Base-by-base conservation (phyloP, 2,797 vertebrate genomes). In the Nyctalus aviator region DNA sequence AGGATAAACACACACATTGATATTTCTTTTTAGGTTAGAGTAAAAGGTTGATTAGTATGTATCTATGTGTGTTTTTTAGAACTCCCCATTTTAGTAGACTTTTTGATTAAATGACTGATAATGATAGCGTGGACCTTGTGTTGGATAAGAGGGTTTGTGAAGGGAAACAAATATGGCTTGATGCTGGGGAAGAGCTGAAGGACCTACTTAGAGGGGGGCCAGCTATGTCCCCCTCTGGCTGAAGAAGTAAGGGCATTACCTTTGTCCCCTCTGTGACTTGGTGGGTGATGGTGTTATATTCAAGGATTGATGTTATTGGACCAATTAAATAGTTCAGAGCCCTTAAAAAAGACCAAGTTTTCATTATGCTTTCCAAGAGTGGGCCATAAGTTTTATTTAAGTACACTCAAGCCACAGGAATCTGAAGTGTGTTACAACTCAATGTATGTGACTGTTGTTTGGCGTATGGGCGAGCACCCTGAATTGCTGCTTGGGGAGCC, bases 311-410 rank as follows among this genome's bases (percentile, higher is more conserved):
- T 88, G 82, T 92, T 92, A 85, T 55, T 90, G 82, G 46, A 41
- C 46, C 89, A 78, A 90, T 90, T 95, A 93, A 93, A 87, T 20
- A 68, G 71, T 59, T 88, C 21, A 72, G 48, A 94, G 68, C 46
- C n/a, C 68, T 96, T 91, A 41, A 66, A 89, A 91, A 78, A 76
- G 89, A 73, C 84, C 77, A 32, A 25, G 50, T 92, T 95, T 94
- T 96, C 85, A 50, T 86, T 90, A 75, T 41, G 84, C 64, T 90
- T 86, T 96, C 76, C 66, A 76, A 95, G 62, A 78, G 75, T 44
- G 73, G 75, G 78, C 81, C 23, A 0, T 88, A 69, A 93, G 62
- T 96, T 97, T 96, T 87, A 94, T 89, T 91, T 82, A 95, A 78
- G 23, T 64, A 48, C 64, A 84, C 35, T 27, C 27, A 82, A 79